Base-by-base conservation (phyloP, 2,113 vertebrate species). In the Agapornis roseicollis region DNA sequence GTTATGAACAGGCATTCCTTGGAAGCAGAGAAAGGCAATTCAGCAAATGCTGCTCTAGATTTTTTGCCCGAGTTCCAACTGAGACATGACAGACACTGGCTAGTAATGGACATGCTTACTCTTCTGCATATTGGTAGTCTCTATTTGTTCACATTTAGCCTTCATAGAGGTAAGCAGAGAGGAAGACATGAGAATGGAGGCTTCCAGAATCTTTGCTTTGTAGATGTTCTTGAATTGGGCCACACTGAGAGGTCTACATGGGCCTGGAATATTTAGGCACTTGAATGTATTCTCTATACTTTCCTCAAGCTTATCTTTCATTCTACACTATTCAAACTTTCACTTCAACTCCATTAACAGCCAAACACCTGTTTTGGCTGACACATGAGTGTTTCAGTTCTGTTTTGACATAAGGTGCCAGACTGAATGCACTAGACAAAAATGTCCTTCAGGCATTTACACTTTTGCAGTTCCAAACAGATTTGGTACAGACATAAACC, bases 371-470 rank as follows among this genome's bases (percentile, higher is more conserved):
- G 76, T 66, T 96, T 70, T 66, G 41, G 41, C 56, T 90, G 80
- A 71, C 73, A 91, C n/a, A 73, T 4, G 13, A 94, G 39, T 55
- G 55, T 63, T 80, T 65, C 52, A 88, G 63, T n/a, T 65, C 61
- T 91, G 74, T 88, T 94, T 94, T 80, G 71, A 85, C 85, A 65
- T 80, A 91, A 89, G 66, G 81, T 91, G 85, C 47, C 85, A 91
- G 68, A 61, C 87, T 87, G 76, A 88, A 92, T 49, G 56, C 81
- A 25, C 74, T 44, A 60, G 85, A 80, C 80, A 88, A 88, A 95
- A 88, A 80, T 41, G 74, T 82, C 66, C 74, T 77, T 91, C 64
- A 37, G 1, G 6, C 49, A 72, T 47, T 91, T 88, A 72, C 37
- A 73, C 28, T 90, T 39, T 49, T 65, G 28, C 70, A 72, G 24